Evolutionary conservation across 2,888 invertebrate genomes (phyloP).

Genomic region (Himalopsyche tibetana): DNA sequence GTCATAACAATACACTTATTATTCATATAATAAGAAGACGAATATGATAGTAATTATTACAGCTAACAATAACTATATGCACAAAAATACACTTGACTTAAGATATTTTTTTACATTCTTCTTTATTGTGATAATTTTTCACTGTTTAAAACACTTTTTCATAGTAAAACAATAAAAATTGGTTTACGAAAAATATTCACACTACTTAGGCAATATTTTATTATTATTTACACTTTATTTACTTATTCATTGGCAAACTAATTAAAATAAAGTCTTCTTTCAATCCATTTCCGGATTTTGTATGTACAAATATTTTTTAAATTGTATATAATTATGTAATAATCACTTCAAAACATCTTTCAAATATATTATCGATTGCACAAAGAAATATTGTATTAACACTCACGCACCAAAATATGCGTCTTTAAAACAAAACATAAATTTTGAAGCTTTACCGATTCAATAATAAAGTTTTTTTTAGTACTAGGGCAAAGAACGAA

Average conservation of each 20-base stretch:
- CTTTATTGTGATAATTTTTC: neutral
- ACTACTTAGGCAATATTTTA: neutral
- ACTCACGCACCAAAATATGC: neutral
- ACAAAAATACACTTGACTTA: neutral
- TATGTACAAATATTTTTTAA: neutral
- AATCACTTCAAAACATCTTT: neutral
- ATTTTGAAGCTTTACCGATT: neutral
- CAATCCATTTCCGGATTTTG: neutral
- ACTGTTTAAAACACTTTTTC: neutral
- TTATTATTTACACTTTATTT: neutral
- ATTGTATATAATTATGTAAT: neutral
- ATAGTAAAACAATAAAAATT: neutral
- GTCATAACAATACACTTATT: slow-evolving; percentile 24
- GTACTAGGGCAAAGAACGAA: neutral
- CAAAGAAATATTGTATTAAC: neutral
- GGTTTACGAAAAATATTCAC: neutral
- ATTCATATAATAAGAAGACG: slow-evolving; percentile 3
- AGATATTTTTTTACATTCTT: neutral
- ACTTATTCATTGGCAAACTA: slow-evolving; percentile 1
- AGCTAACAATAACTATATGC: neutral
- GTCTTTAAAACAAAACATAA: neutral
- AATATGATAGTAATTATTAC: neutral
- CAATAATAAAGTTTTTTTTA: neutral
- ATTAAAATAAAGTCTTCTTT: slow-evolving; percentile 18
- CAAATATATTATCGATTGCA: neutral